A percentile compares a stretch with the other conserved stretches of the same genome.
phyloP scores from a whole-genome alignment of 2,888 invertebrate species.

The Agrochola litura region DNA sequence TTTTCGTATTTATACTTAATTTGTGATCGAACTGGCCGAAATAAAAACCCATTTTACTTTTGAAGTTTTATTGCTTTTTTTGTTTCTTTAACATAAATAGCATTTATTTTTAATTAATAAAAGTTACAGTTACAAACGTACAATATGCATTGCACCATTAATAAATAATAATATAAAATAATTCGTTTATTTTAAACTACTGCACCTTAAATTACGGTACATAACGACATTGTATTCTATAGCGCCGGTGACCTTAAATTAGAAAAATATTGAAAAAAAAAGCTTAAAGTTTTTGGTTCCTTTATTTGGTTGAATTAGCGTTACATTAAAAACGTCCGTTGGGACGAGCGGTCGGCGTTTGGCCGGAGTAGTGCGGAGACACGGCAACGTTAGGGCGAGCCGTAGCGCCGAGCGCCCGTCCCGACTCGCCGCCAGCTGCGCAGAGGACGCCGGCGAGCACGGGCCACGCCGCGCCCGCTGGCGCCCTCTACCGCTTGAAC shows the following conservation, averaged over 20 bases:
- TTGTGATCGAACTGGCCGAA: constrained; percentile 52
- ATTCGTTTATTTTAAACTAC: constrained; percentile 86
- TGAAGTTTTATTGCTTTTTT: constrained; percentile 90
- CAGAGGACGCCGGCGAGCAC: constrained; percentile 72
- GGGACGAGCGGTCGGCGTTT: constrained; percentile 87
- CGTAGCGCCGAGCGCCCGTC: constrained; percentile 86
- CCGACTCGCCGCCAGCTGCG: constrained; percentile 72
- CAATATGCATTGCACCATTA: constrained; percentile 88
- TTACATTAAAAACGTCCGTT: constrained; percentile 77
- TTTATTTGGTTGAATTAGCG: constrained; percentile 86
- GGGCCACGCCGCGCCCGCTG: constrained; percentile 56
- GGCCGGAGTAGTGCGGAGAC: constrained; percentile 84
- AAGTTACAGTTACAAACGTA: constrained; percentile 90
- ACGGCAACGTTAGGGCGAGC: constrained; percentile 87
- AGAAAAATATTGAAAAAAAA: constrained; percentile 88
- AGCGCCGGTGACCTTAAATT: constrained; percentile 84
- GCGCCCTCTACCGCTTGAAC: constrained; percentile 77
- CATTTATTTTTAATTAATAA: constrained; percentile 90
- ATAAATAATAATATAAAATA: constrained; percentile 90
- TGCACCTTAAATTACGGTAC: constrained; percentile 81
- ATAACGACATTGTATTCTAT: constrained; percentile 78
- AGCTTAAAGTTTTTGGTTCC: constrained; percentile 86
- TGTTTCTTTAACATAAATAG: constrained; percentile 90
- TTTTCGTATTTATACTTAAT: background rate
- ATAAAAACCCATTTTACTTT: constrained; percentile 83